Conservation (phyloP, 2,888 invertebrate genomes). For the Eupithecia subfuscata region DNA sequence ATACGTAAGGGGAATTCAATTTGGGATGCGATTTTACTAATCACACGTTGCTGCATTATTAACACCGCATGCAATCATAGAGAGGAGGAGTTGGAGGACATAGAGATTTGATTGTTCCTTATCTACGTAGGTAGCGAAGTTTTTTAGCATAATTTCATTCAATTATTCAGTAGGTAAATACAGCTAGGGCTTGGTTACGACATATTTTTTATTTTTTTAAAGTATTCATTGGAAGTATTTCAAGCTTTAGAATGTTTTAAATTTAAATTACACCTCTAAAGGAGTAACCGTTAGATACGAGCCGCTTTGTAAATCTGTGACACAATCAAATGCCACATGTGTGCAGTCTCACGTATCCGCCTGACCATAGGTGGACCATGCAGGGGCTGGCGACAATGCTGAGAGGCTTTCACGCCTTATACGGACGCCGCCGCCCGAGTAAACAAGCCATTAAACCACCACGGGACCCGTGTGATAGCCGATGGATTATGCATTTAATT, state of each 20-base stretch:
- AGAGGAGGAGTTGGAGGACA: not conserved
- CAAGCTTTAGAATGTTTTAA: conserved; percentile 9
- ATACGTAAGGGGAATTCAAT: not conserved
- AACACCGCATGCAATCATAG: not conserved
- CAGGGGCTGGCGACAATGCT: conserved; percentile 75
- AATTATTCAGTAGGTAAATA: not conserved
- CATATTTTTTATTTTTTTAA: not conserved
- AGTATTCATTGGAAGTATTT: not conserved
- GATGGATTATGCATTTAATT: conserved; percentile 79
- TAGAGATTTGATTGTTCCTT: not conserved
- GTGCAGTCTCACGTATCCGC: conserved; percentile 65
- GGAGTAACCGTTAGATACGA: conserved; percentile 40
- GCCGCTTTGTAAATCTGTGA: conserved; percentile 58
- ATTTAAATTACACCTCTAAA: conserved; percentile 28
- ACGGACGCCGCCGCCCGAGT: conserved; percentile 66
- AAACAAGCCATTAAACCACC: conserved; percentile 76
- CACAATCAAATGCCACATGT: conserved; percentile 59
- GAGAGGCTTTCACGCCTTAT: conserved; percentile 81
- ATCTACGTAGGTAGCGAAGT: not conserved
- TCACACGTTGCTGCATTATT: not conserved
- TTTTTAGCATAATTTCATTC: not conserved
- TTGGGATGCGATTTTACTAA: not conserved
- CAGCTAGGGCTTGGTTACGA: not conserved
- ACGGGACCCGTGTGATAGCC: conserved; percentile 67
- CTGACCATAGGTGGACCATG: conserved; percentile 62